Base-by-base conservation (phyloP, 2,888 invertebrate species). In the Caenorhabditis drosophilae region DNA sequence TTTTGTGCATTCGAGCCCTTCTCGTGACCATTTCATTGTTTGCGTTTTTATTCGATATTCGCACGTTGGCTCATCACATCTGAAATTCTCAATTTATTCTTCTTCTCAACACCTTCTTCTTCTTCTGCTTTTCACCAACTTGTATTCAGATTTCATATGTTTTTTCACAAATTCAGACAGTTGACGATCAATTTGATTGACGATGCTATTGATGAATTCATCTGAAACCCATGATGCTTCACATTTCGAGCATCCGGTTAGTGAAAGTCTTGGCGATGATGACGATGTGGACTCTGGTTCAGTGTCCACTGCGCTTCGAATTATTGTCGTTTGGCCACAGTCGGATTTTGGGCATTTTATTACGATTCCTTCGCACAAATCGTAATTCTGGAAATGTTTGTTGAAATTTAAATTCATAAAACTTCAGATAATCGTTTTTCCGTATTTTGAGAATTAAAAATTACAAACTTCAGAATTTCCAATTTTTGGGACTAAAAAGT, bases 11-110 rank as follows among this genome's bases (percentile, higher is more conserved):
- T 75, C 71, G 22, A 67, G 46, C 12, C 79, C 79, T 40, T 77
- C 70, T 11, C 62, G 56, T 50, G 52, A 62, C 62, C 66, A 71
- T 38, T 64, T 59, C 52, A 70, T 52, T 15, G 59, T 51, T 27
- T 67, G 70, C 1, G 62, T 47, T 9, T 45, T 34, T 2, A 61
- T 68, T 35, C 63, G 55, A 53, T 61, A 69, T 36, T 58, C 62
- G 46, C 78, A 78, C 11, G 68, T 67, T 15, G 67, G 60, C 25
- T 78, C 78, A 44, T 78, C 78, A 46, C 78, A 78, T 51, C 70
- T 70, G 16, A 49, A 22, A 26, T 16, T 12, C 18, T 20, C 23
- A 15, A 23, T 25, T 16, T 25, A n/a, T 36, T 20, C n/a, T 6
- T 3, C 36, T 18, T 16, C 49, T 2, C 3, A 34, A 31, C 12